These are phyloP conservation scores for Chiloscyllium plagiosum DNA, from an alignment of 2,113 vertebrate genomes.

Conservation along the genomic window DNA sequence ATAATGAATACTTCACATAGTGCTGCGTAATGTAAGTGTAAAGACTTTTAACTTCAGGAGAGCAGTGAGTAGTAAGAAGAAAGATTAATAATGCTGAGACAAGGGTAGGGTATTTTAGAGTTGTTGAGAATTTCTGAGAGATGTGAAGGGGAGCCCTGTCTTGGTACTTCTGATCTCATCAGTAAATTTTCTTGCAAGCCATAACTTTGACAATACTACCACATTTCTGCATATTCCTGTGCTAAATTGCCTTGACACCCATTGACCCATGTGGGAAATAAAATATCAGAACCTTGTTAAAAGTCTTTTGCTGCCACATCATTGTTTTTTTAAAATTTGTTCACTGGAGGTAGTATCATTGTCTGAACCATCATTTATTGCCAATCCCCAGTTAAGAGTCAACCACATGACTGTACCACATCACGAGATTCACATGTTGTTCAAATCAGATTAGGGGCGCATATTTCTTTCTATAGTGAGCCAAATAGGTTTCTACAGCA, in stretches of 20 bases:
- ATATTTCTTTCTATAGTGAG: no score
- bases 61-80: neutral
- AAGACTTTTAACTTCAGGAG: neutral
- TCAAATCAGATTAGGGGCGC: no score
- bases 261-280: neutral
- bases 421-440: no score
- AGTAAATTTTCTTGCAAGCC: neutral
- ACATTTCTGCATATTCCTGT: neutral
- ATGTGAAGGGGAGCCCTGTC: neutral
- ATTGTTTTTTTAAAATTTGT: neutral
- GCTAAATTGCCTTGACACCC: neutral
- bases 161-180: neutral
- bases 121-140: neutral
- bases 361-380: no score
- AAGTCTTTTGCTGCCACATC: neutral
- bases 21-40: neutral
- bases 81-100: neutral
- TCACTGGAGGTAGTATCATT: no score
- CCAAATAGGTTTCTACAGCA: no score
- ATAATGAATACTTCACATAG: neutral
- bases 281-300: neutral
- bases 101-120: neutral
- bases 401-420: no score
- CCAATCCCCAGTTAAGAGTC: no score
- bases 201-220: neutral